Evolutionary conservation across 2,797 vertebrate genomes (phyloP), one percentile per base, ranked within the genome.

Genomic region (Coendou prehensilis): DNA sequence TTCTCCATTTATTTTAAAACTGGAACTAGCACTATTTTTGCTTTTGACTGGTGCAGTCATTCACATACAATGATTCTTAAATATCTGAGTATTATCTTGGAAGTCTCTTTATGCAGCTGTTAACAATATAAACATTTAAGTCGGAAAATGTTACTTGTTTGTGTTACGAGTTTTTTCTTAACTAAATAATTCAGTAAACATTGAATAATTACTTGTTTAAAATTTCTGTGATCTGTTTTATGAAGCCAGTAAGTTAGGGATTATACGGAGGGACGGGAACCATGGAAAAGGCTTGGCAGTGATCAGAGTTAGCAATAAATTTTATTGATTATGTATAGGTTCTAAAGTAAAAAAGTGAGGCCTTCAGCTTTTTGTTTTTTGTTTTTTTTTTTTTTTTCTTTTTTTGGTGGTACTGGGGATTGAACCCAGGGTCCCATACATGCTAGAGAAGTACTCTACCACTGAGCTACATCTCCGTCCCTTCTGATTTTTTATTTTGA

Each of bases 31-130:
- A 89, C 22, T 96, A 50, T 85, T 56, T 64, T 80, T 85, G 6
- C 61, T 92, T 96, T 95, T 85, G 69, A 81, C 28, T 96, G 41
- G 4, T 59, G 59, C 28, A 50, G 59, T 45, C 87, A 54, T 87
- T 86, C 18, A 6, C 9, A 80, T 86, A 47, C 22, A 63, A 61
- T 85, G 69, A 81, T 90, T 84, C 67, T 87, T 88, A 89, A 89
- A 73, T 89, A 50, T 52, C 22, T 64, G 84, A 64, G n/a, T 69
- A 52, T 92, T 86, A 63, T 45, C 61, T 95, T 94, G 41, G 61
- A 87, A 93, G 23, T 87, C 30, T 54, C 84, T 92, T 95, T 76
- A 33, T 95, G 23, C 6, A 87, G 28, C 69, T 96, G 6, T 95
- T 95, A 20, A 89, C 84, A 81, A n/a, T 91, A 80, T 18, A 94